Evolutionary conservation across 2,888 invertebrate species (phyloP).

Genomic region (Uloborus plumipes): DNA sequence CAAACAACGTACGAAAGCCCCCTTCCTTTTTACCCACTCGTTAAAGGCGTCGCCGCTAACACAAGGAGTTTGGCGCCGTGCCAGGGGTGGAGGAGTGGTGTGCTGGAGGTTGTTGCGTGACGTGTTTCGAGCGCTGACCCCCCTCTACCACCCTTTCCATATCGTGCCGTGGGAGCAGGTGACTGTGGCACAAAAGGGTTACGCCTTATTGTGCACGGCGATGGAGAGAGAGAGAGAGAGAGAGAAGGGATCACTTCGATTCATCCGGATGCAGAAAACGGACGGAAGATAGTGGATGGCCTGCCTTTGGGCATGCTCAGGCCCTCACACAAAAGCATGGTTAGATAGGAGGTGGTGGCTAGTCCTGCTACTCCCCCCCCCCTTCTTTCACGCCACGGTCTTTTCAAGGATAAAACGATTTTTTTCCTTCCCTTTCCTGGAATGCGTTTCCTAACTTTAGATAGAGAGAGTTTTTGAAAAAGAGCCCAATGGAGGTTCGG

Average conservation of each 20-base stretch:
- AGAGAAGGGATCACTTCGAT: slow-evolving; percentile 31
- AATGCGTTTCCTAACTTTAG: neutral
- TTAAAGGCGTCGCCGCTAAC: slow-evolving; percentile 63
- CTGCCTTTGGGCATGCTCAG: slow-evolving; percentile 50
- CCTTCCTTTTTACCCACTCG: slow-evolving; percentile 47
- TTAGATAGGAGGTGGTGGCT: slow-evolving; percentile 13
- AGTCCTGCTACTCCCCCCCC: no score
- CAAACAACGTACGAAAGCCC: slow-evolving; percentile 54
- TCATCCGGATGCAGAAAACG: slow-evolving; percentile 55
- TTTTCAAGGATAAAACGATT: neutral
- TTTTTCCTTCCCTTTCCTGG: neutral
- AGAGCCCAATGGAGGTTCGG: neutral
- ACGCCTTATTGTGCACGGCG: slow-evolving; percentile 61
- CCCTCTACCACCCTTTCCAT: slow-evolving; percentile 27
- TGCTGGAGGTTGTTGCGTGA: slow-evolving; percentile 37
- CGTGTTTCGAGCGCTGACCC: slow-evolving; percentile 9
- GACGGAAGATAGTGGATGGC: slow-evolving; percentile 42
- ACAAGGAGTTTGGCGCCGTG: slow-evolving; percentile 56
- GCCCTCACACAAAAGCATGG: slow-evolving; percentile 33
- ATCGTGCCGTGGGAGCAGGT: slow-evolving; percentile 57
- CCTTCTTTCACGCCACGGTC: no score
- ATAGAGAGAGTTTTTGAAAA: slow-evolving; percentile 6
- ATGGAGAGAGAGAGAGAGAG: slow-evolving; percentile 3
- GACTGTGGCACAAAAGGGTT: slow-evolving; percentile 64
- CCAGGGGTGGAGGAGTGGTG: slow-evolving; percentile 36